phyloP scores from a whole-genome alignment of 2,113 vertebrate genomes.

The Diphyllodes magnificus region DNA sequence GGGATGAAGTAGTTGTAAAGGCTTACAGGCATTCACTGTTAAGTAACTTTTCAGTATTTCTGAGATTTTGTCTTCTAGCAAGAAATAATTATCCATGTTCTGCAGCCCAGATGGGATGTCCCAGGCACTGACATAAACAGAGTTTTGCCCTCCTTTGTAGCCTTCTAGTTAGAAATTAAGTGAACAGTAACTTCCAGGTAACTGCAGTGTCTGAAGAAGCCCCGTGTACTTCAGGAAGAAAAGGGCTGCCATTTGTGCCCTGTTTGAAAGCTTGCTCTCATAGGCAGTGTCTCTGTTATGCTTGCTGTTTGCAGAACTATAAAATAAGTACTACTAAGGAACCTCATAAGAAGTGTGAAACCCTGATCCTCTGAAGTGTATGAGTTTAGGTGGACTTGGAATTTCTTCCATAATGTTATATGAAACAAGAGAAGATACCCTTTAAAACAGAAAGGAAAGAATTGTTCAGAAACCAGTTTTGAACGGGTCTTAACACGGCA shows the following conservation, averaged over 20 bases:
- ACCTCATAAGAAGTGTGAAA: background rate
- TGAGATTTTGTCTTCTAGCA: background rate
- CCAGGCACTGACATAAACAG: background rate
- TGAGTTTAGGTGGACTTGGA: background rate
- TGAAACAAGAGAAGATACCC: background rate
- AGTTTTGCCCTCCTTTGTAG: background rate
- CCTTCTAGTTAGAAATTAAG: background rate
- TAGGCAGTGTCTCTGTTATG: background rate
- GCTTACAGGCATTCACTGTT: background rate
- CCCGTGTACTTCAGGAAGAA: background rate
- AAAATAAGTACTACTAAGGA: background rate
- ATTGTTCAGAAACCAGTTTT: background rate
- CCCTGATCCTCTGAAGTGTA: background rate
- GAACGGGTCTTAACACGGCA: rapidly evolving
- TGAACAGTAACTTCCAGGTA: background rate
- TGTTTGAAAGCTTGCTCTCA: background rate
- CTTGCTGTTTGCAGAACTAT: background rate
- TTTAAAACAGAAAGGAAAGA: background rate
- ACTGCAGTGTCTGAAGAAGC: background rate
- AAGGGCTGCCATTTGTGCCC: rapidly evolving
- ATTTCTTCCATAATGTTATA: background rate
- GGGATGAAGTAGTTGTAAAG: background rate
- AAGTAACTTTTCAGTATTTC: background rate
- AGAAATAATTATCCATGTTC: background rate
- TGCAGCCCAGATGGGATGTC: background rate